These are phyloP conservation scores for Jaculus jaculus DNA, from an alignment of 2,113 vertebrate genomes.

Conservation along the genomic window DNA sequence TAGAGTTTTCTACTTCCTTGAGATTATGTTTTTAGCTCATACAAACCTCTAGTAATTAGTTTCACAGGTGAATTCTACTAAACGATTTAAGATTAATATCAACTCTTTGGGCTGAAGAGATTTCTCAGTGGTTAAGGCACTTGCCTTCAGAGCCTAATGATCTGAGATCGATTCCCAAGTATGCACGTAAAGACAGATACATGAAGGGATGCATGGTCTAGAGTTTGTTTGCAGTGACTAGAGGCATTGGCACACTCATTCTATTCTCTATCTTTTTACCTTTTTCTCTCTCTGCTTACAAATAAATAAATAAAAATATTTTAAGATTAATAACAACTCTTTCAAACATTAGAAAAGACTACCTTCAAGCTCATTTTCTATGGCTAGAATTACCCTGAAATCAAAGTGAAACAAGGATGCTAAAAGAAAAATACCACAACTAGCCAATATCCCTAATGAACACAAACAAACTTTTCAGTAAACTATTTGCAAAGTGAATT, in stretches of 20 bases:
- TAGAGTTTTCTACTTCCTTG: background rate
- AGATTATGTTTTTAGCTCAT: background rate
- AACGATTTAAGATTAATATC: background rate
- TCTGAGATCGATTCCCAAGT: too few relatives aligned
- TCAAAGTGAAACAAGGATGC: background rate
- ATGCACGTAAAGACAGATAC: too few relatives aligned
- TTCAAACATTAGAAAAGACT: background rate
- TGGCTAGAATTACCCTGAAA: background rate
- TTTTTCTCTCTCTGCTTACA: too few relatives aligned
- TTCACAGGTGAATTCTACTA: background rate
- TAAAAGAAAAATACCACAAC: background rate
- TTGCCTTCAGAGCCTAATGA: too few relatives aligned
- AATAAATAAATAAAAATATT: background rate
- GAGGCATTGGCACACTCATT: too few relatives aligned
- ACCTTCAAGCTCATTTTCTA: background rate
- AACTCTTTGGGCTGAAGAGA: too few relatives aligned
- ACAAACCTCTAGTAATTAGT: background rate
- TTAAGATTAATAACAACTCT: background rate
- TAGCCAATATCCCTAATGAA: background rate
- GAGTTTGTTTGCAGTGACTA: too few relatives aligned
- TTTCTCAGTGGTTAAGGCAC: too few relatives aligned
- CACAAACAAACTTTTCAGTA: background rate
- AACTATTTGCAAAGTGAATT: background rate
- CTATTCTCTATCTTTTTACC: too few relatives aligned
- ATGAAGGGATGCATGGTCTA: too few relatives aligned